Conservation (phyloP, 2,888 invertebrate species). For the Clepsis dumicolana region DNA sequence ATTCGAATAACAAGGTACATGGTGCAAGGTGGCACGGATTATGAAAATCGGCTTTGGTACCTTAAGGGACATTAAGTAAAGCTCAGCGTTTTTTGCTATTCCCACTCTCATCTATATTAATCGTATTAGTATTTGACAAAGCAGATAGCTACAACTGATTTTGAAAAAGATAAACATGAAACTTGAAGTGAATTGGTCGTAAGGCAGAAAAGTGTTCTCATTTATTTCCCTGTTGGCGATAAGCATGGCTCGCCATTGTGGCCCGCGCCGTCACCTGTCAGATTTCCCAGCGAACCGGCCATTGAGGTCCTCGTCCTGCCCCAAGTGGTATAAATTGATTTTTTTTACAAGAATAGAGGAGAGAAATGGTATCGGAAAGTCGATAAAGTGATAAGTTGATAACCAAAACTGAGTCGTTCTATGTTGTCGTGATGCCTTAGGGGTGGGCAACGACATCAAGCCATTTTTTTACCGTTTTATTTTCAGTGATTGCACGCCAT, state of each 20-base stretch:
- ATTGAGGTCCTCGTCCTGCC: constrained; percentile 53
- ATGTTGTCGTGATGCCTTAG: background rate
- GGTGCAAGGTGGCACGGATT: constrained; percentile 36
- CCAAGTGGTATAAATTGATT: constrained; percentile 58
- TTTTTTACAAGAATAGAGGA: constrained; percentile 39
- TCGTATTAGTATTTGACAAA: background rate
- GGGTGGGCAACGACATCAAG: background rate
- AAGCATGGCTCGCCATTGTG: constrained; percentile 70
- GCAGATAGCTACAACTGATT: background rate
- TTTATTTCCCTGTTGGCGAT: constrained; percentile 78
- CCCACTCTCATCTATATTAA: background rate
- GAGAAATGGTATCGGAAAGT: constrained; percentile 16
- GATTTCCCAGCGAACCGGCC: constrained; percentile 60
- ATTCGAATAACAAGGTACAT: constrained; percentile 38
- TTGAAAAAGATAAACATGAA: constrained; percentile 48
- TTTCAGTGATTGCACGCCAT: background rate
- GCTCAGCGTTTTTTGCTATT: background rate
- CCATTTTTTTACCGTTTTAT: background rate
- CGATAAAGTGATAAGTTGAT: constrained; percentile 9
- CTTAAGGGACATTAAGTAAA: background rate
- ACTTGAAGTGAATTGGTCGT: constrained; percentile 63
- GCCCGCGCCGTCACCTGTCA: constrained; percentile 73
- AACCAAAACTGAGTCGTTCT: background rate
- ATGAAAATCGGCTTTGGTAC: constrained; percentile 15
- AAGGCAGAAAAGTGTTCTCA: constrained; percentile 72